phyloP scores from a whole-genome alignment of 2,797 vertebrate genomes.

The Hylomyscus alleni region DNA sequence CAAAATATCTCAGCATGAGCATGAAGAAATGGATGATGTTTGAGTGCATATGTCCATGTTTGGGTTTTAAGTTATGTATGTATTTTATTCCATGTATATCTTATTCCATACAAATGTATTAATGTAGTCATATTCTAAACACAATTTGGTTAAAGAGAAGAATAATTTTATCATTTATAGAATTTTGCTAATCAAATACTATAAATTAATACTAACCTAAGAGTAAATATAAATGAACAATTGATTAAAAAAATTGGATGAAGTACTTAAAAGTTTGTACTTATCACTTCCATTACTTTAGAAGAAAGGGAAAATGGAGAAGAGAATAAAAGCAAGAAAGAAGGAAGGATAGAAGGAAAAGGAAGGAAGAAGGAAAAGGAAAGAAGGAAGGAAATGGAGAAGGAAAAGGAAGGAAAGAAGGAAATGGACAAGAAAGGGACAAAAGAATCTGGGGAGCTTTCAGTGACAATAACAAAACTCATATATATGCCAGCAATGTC shows the following conservation, averaged over 20 bases:
- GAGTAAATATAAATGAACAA: background rate
- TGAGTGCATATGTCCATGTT: background rate
- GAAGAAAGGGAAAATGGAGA: background rate
- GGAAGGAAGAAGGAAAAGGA: no score
- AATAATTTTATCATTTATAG: background rate
- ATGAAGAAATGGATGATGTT: background rate
- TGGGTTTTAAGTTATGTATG: background rate
- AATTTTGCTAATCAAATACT: background rate
- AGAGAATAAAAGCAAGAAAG: rapidly evolving
- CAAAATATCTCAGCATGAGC: background rate
- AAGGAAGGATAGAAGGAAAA: no score
- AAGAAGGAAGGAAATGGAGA: background rate
- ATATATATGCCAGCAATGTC: background rate
- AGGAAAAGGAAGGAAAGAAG: rapidly evolving
- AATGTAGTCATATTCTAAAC: background rate
- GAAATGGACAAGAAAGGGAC: background rate
- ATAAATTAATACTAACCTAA: background rate
- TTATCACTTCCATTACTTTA: background rate
- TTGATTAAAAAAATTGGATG: background rate
- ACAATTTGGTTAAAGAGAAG: background rate
- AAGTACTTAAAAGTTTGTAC: background rate
- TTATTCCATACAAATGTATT: background rate
- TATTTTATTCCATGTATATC: background rate
- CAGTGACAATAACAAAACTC: background rate
- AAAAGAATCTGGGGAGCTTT: background rate